Percentiles rank a stretch among this genome's conserved stretches.
Conservation (phyloP, 1,140 invertebrate species). For the Atta colombica region DNA sequence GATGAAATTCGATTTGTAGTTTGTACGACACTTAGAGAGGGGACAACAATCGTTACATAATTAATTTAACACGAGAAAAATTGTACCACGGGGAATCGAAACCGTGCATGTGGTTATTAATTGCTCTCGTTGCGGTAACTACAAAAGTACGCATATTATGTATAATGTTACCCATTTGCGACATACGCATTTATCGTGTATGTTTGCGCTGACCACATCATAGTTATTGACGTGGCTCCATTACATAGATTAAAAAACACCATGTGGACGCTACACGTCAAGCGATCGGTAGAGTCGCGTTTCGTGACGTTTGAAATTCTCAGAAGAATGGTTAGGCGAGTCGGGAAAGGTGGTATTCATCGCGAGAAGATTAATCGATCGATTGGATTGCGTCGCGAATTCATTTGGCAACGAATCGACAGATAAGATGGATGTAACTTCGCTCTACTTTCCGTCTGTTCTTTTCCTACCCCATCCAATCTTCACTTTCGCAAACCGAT, state of each 20-base stretch:
- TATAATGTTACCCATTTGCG: background rate
- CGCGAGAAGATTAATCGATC: constrained; percentile 69
- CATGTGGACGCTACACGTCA: background rate
- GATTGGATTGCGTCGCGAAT: constrained; percentile 48
- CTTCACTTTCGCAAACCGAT: constrained; percentile 18
- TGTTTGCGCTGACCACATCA: background rate
- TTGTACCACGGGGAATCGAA: background rate
- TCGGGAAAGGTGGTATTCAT: constrained; percentile 47
- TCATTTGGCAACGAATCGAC: constrained; percentile 68
- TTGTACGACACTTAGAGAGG: constrained; percentile 27
- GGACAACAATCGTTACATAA: background rate
- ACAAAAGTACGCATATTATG: background rate
- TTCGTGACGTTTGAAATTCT: constrained; percentile 21
- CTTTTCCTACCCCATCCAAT: background rate
- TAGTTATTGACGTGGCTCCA: constrained; percentile 32
- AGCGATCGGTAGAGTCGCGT: background rate
- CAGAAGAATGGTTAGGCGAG: background rate
- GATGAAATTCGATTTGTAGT: constrained; percentile 45
- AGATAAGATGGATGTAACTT: constrained; percentile 62
- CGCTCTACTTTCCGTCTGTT: constrained; percentile 28
- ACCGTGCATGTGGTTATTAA: constrained; percentile 9
- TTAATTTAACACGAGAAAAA: constrained; percentile 33
- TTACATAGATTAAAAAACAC: constrained; percentile 56
- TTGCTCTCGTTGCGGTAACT: background rate
- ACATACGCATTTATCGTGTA: background rate